These are phyloP conservation scores for Quadroppia sp. DNA, from an alignment of 2,888 invertebrate genomes.

Conservation along the genomic window DNA sequence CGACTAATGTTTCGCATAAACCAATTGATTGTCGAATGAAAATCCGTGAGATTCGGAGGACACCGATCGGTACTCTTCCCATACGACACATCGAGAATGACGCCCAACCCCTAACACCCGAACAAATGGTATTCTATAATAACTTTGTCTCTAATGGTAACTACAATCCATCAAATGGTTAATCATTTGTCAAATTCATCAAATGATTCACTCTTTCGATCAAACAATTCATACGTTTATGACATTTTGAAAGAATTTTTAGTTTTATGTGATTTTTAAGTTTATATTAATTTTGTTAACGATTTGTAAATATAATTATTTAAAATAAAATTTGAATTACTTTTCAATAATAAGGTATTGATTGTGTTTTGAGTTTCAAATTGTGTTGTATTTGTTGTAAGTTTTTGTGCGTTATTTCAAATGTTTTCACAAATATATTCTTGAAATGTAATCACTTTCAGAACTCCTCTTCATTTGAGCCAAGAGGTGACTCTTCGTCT, in stretches of 20 bases:
- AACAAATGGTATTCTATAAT: constrained; percentile 41
- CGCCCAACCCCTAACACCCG: constrained; percentile 46
- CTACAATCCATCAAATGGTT: neutral
- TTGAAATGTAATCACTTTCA: neutral
- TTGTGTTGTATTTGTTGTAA: neutral
- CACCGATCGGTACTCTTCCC: constrained; percentile 45
- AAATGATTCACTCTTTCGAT: too few species aligned
- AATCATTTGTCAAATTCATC: neutral
- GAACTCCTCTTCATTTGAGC: constrained; percentile 6
- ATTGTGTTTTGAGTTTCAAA: too few species aligned
- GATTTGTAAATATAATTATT: too few species aligned
- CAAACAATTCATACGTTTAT: too few species aligned
- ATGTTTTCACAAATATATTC: neutral
- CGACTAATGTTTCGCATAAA: constrained; percentile 14
- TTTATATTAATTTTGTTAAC: too few species aligned
- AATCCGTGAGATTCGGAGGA: neutral
- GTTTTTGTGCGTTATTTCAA: constrained; percentile 2
- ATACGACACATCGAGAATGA: constrained; percentile 48
- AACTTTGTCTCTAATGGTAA: neutral
- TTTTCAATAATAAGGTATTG: too few species aligned
- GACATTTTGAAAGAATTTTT: too few species aligned
- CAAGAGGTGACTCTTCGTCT: neutral
- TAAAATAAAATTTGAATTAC: neutral
- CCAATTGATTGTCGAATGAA: neutral
- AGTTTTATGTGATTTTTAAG: constrained; percentile 4